phyloP scores from a whole-genome alignment of 2,888 invertebrate genomes.

The Pycnomerus fuliginosus region DNA sequence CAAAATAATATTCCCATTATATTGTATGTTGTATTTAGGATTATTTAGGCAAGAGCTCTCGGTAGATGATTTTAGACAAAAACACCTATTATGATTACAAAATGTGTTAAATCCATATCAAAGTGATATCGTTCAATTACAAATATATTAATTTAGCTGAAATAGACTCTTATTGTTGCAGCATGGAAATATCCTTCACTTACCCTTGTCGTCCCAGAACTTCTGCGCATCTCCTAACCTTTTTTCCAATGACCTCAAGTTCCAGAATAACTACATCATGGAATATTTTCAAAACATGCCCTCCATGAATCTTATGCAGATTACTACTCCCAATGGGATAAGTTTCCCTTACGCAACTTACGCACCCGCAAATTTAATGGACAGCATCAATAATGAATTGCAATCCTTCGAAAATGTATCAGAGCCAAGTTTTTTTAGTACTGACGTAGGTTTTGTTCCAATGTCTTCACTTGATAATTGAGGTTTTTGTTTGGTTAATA shows the following conservation, averaged over 20 bases:
- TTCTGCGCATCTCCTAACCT: constrained; percentile 38
- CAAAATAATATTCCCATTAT: constrained; percentile 41
- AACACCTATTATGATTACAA: constrained; percentile 37
- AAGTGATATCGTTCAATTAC: constrained; percentile 50
- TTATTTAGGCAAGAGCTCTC: constrained; percentile 34
- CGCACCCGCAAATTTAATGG: constrained; percentile 13
- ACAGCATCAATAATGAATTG: constrained; percentile 14
- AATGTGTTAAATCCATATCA: constrained; percentile 47
- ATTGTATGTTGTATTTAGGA: constrained; percentile 49
- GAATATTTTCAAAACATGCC: constrained; percentile 40
- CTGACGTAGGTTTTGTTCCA: constrained; percentile 38
- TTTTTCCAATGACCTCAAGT: constrained; percentile 35
- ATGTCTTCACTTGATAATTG: constrained; percentile 15
- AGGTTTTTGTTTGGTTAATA: not conserved
- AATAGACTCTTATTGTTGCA: constrained; percentile 20
- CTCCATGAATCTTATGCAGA: constrained; percentile 36
- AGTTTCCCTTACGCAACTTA: constrained; percentile 40
- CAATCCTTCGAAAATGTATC: constrained; percentile 23
- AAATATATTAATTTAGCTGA: constrained; percentile 39
- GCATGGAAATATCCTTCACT: constrained; percentile 26
- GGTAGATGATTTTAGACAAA: too few relatives aligned
- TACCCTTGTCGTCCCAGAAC: constrained; percentile 35
- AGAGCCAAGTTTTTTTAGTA: constrained; percentile 33
- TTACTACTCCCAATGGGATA: constrained; percentile 36
- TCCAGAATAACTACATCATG: constrained; percentile 39